A percentile compares a stretch with the other conserved stretches of the same genome.
These are phyloP conservation scores for Eupithecia exiguata DNA, from an alignment of 2,888 invertebrate genomes.

Conservation along the genomic window DNA sequence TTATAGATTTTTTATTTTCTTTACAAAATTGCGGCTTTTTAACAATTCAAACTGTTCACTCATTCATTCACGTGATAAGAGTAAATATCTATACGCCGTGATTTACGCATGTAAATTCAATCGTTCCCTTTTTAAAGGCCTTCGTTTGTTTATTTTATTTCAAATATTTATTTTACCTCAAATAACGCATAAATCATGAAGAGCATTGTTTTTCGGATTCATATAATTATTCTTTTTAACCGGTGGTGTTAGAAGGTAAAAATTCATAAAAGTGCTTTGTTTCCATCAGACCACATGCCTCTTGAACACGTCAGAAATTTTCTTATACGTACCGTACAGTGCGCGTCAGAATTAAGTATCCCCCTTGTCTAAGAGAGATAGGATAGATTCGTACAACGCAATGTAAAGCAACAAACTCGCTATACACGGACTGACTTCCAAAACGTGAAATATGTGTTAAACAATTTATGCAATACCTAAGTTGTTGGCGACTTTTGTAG, in stretches of 20 bases:
- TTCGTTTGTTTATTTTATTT: slow-evolving; percentile 8
- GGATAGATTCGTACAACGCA: background rate
- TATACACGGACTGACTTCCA: background rate
- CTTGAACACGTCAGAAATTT: background rate
- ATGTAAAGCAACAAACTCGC: background rate
- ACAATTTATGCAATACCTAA: background rate
- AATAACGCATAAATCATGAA: background rate
- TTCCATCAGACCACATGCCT: background rate
- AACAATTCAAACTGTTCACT: slow-evolving; percentile 16
- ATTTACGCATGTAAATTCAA: slow-evolving; percentile 27
- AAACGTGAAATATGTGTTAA: background rate
- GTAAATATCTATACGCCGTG: slow-evolving; percentile 14
- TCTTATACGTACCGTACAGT: background rate
- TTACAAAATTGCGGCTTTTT: background rate
- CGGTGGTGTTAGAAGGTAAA: background rate
- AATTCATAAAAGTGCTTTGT: background rate
- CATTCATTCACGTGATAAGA: slow-evolving; percentile 28
- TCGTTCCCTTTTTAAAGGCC: slow-evolving; percentile 19
- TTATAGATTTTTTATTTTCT: background rate
- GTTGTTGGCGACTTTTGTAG: background rate
- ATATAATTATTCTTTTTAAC: background rate
- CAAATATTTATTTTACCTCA: background rate
- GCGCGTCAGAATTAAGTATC: no score
- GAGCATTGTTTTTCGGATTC: background rate
- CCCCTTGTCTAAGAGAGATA: no score